Percentiles rank a stretch among this genome's conserved stretches.
These are phyloP conservation scores for Brevipalpus yothersi DNA, from an alignment of 1,140 invertebrate genomes.

Conservation along the genomic window DNA sequence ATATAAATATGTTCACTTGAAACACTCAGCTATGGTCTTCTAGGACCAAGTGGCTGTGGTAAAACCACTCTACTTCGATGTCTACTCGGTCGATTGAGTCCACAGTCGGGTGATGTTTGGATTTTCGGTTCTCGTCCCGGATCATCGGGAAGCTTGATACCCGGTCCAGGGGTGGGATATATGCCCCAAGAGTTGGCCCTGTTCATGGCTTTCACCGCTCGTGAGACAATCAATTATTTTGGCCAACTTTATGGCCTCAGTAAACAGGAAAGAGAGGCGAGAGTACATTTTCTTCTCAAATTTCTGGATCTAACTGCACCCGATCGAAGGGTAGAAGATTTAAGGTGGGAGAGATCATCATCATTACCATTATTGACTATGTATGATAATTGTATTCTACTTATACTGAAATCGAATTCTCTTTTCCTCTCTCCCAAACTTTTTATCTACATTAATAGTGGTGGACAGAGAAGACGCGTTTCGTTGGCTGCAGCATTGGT, in stretches of 20 bases:
- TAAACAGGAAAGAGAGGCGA: conserved; percentile 41
- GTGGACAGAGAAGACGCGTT: conserved; percentile 69
- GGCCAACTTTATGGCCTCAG: conserved; percentile 77
- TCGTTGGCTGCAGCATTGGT: conserved; percentile 46
- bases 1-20: neutral
- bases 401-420: neutral
- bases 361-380: neutral
- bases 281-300: conserved; percentile 59
- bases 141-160: conserved; percentile 26
- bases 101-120: conserved; percentile 2
- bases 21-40: conserved; percentile 3
- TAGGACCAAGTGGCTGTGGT: conserved; percentile 11
- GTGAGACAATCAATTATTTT: conserved; percentile 81
- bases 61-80: conserved; percentile 10
- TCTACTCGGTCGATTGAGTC: conserved; percentile 7
- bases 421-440: neutral
- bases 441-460: conserved; percentile 26
- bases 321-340: conserved; percentile 41
- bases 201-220: conserved; percentile 75
- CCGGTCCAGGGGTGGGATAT: conserved; percentile 50
- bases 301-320: conserved; percentile 57
- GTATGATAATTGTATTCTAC: neutral
- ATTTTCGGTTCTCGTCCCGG: conserved; percentile 6
- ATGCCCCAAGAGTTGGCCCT: conserved; percentile 73
- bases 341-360: conserved; percentile 33